Base-by-base conservation (phyloP, 64 coral and sea anemone species). In the Montipora cactus region DNA sequence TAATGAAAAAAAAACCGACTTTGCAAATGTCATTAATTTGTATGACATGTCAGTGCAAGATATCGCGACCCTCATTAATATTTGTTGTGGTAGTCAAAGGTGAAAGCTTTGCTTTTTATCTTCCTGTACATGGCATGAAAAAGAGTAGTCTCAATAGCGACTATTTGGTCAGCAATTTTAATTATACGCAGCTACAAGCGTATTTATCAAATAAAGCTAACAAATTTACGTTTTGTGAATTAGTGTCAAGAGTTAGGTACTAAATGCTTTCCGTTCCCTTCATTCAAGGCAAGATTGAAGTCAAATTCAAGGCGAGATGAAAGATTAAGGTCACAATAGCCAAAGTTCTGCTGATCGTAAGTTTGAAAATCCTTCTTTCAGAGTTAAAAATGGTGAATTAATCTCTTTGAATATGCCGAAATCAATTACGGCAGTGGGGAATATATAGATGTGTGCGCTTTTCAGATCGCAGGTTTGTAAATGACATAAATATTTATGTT, bases 101-200 rank as follows among this genome's bases (percentile, higher is more conserved):
- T 6, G 53, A 6, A 57, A 57, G 4, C 47, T 50, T 12, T 49
- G 44, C 47, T n/a, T 78, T 11, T 7, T 19, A 3, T 49, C 68
- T 78, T 78, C 45, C 14, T 78, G 11, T 78, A 16, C 49, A 3
- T 78, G 47, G 16, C 76, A 49, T 78, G 16, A 4, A 48, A 14
- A 37, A 76, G 74, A 46, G 28, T 76, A 15, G 23, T 12, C 47
- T 49, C 45, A 6, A 49, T 47, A 19, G 12, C 15, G 1, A 49
- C 47, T 49, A 8, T 78, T 78, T 78, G 76, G 76, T 78, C 45
- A 78, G 76, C 44, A 78, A 49, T 50, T 78, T 78, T 15, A 78
- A 75, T 46, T 28, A 75, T 44, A 11, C 73, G 12, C 5, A 10
- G 22, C 73, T 75, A 78, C 45, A 78, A 78, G 76, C 76, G 13